Percentiles rank a stretch among this genome's conserved stretches.
Conservation (phyloP, 2,113 vertebrate genomes). For the Tinamus guttatus region DNA sequence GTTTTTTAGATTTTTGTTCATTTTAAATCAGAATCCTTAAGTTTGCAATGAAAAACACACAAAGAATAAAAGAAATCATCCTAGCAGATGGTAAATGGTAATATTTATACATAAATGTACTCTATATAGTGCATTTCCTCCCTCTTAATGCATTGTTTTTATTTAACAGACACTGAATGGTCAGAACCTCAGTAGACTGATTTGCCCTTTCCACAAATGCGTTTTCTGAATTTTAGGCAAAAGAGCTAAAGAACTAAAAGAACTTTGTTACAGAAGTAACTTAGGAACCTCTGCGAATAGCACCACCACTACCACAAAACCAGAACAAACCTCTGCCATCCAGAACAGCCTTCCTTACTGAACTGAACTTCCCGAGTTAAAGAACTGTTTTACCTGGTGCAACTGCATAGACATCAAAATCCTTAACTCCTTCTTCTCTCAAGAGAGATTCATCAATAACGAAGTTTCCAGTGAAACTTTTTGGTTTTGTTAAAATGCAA, state of each 20-base stretch:
- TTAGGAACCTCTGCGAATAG: background rate
- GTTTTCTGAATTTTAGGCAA: background rate
- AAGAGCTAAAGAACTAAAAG: background rate
- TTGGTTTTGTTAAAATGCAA: slow-evolving; percentile 85
- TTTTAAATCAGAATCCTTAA: background rate
- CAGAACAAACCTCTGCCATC: background rate
- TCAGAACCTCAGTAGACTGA: background rate
- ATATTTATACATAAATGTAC: background rate
- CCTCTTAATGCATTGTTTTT: background rate
- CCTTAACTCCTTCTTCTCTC: slow-evolving; percentile 84
- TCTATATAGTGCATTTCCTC: background rate
- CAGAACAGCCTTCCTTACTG: background rate
- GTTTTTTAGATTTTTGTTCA: background rate
- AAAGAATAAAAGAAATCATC: background rate
- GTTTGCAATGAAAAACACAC: background rate
- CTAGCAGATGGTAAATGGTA: background rate
- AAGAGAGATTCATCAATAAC: slow-evolving; percentile 92
- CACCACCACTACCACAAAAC: background rate
- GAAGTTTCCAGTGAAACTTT: slow-evolving; percentile 92
- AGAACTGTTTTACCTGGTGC: slow-evolving; percentile 83
- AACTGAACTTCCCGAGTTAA: background rate
- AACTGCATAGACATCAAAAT: slow-evolving; percentile 93
- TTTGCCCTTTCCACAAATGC: background rate
- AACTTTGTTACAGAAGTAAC: background rate
- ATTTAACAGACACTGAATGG: background rate